phyloP scores from a whole-genome alignment of 2,113 vertebrate species.

The Brachyistius frenatus region DNA sequence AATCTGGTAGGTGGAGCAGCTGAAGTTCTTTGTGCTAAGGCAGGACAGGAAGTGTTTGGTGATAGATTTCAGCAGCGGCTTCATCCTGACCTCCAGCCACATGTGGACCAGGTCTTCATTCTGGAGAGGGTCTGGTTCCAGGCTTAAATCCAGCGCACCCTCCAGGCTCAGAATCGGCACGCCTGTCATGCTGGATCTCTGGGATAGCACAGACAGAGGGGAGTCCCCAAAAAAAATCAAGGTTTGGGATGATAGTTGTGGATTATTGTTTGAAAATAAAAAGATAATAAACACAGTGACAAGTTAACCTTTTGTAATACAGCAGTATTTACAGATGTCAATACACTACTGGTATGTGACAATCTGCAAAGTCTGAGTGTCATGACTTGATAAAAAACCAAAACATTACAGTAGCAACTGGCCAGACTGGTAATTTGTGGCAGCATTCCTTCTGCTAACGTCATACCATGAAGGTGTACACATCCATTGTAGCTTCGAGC shows the following conservation, averaged over 20 bases:
- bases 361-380: background rate
- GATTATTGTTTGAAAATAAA: background rate
- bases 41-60: constrained; percentile 80
- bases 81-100: constrained; percentile 82
- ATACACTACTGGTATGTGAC: no score
- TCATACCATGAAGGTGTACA: constrained; percentile 83
- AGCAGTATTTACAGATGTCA: background rate
- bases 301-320: background rate
- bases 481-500: constrained; percentile 74
- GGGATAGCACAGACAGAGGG: background rate
- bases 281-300: background rate
- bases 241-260: background rate
- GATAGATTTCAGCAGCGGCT: constrained; percentile 78
- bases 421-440: background rate
- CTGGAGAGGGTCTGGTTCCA: constrained; percentile 54
- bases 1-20: constrained; percentile 82
- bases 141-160: constrained; percentile 49
- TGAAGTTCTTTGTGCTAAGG: constrained; percentile 84
- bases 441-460: constrained; percentile 11
- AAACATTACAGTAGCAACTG: background rate
- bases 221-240: no score
- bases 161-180: constrained; percentile 69
- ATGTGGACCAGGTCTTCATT: constrained; percentile 76
- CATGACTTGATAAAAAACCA: background rate
- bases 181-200: constrained; percentile 70